A percentile compares a stretch with the other conserved stretches of the same genome.
Conservation (phyloP, 2,888 invertebrate species). For the Aproaerema taeniolella region DNA sequence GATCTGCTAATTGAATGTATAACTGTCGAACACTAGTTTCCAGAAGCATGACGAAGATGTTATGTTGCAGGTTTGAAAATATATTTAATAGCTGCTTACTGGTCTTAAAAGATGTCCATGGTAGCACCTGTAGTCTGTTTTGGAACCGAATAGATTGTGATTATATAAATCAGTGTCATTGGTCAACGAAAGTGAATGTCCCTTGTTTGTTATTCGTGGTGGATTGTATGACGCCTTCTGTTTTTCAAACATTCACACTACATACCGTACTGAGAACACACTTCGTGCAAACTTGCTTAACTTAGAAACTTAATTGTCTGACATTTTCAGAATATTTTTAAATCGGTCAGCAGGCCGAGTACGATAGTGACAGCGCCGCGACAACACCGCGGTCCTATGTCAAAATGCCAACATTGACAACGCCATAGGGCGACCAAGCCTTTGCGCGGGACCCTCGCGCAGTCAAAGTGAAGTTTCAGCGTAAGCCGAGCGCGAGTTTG, state of each 20-base stretch:
- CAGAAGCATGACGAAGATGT: slow-evolving; percentile 11
- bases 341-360: too few relatives aligned
- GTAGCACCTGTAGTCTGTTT: slow-evolving; percentile 36
- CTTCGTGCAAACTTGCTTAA: too few relatives aligned
- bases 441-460: too few relatives aligned
- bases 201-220: slow-evolving; percentile 64
- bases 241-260: slow-evolving; percentile 1
- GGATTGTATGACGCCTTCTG: slow-evolving; percentile 45
- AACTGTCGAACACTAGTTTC: slow-evolving; percentile 2
- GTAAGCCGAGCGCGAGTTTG: too few relatives aligned
- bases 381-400: too few relatives aligned
- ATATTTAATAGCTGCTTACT: slow-evolving; percentile 27
- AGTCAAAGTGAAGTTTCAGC: too few relatives aligned
- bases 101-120: slow-evolving; percentile 28
- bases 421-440: too few relatives aligned
- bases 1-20: slow-evolving; percentile 14
- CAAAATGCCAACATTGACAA: too few relatives aligned
- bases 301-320: too few relatives aligned
- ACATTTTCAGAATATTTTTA: too few relatives aligned
- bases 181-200: slow-evolving; percentile 69
- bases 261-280: neutral
- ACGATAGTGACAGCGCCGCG: too few relatives aligned
- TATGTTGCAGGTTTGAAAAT: slow-evolving; percentile 16
- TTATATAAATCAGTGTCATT: slow-evolving; percentile 46
- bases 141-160: slow-evolving; percentile 29